Evolutionary conservation across 2,888 invertebrate genomes (phyloP).

Genomic region (Diaphora mendica): DNA sequence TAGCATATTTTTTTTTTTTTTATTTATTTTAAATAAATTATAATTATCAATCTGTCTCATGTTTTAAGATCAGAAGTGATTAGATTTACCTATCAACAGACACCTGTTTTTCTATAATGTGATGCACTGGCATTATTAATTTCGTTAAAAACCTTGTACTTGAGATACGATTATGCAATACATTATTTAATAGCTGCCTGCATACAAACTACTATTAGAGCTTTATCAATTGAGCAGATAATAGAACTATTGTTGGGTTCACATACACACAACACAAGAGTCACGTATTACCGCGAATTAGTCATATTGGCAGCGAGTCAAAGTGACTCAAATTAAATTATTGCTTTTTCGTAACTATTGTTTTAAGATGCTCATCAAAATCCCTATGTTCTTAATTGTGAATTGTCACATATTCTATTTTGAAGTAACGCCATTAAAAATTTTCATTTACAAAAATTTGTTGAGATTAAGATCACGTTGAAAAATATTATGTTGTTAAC

Average conservation of each 20-base stretch:
- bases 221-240: slow-evolving; percentile 69
- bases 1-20: slow-evolving; percentile 11
- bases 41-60: slow-evolving; percentile 22
- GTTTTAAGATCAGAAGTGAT: slow-evolving; percentile 24
- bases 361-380: slow-evolving; percentile 72
- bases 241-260: slow-evolving; percentile 72
- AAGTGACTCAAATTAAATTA: slow-evolving; percentile 77
- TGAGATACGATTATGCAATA: slow-evolving; percentile 33
- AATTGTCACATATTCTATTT: slow-evolving; percentile 62
- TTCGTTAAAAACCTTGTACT: slow-evolving; percentile 29
- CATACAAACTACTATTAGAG: slow-evolving; percentile 50
- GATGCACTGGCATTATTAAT: slow-evolving; percentile 24
- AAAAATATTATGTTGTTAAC: slow-evolving; percentile 84
- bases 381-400: slow-evolving; percentile 60
- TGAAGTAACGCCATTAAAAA: slow-evolving; percentile 72
- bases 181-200: slow-evolving; percentile 60
- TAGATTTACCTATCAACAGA: slow-evolving; percentile 21
- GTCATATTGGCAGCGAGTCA: slow-evolving; percentile 83
- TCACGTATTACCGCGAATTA: slow-evolving; percentile 74
- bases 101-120: slow-evolving; percentile 21
- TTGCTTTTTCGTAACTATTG: slow-evolving; percentile 74
- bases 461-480: slow-evolving; percentile 78
- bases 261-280: slow-evolving; percentile 73
- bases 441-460: slow-evolving; percentile 80
- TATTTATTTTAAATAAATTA: slow-evolving; percentile 3